phyloP scores from a whole-genome alignment of 2,888 invertebrate species.

The Drosophila prolongata region DNA sequence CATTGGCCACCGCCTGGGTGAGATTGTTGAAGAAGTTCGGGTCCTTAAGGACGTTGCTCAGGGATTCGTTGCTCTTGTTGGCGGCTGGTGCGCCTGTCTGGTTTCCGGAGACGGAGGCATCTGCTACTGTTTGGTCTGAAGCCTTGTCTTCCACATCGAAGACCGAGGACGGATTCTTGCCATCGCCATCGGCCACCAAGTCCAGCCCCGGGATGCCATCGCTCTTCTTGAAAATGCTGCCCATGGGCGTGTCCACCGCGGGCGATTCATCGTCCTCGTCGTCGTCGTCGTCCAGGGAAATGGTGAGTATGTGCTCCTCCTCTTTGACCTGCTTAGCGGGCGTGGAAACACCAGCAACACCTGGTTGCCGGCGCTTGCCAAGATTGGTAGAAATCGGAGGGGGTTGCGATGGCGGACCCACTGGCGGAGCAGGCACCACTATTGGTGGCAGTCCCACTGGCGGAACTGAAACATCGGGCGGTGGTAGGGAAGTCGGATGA shows the following conservation, averaged over 20 bases:
- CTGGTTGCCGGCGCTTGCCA: conserved; percentile 28
- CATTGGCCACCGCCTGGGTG: conserved; percentile 79
- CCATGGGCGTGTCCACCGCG: conserved; percentile 47
- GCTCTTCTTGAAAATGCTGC: conserved; percentile 77
- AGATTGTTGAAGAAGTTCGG: conserved; percentile 81
- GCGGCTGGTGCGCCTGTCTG: no score
- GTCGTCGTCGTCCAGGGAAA: conserved; percentile 70
- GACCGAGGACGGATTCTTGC: conserved; percentile 78
- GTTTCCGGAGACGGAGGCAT: not conserved
- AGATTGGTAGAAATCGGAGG: not conserved
- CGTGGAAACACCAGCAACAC: not conserved
- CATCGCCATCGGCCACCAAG: conserved; percentile 84
- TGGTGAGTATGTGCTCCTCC: conserved; percentile 58
- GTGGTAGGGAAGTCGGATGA: not conserved
- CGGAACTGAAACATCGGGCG: not conserved
- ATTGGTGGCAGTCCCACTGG: not conserved
- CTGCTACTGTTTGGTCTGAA: conserved; percentile 34
- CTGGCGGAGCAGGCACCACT: conserved; percentile 1
- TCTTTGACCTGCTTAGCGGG: conserved; percentile 52
- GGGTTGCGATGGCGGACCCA: not conserved
- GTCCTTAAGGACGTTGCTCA: conserved; percentile 79
- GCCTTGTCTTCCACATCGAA: conserved; percentile 78
- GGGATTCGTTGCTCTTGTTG: conserved; percentile 20
- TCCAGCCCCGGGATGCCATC: conserved; percentile 90
- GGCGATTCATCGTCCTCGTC: not conserved